Conservation (phyloP, 2,797 vertebrate species). For the Leuciscus waleckii region DNA sequence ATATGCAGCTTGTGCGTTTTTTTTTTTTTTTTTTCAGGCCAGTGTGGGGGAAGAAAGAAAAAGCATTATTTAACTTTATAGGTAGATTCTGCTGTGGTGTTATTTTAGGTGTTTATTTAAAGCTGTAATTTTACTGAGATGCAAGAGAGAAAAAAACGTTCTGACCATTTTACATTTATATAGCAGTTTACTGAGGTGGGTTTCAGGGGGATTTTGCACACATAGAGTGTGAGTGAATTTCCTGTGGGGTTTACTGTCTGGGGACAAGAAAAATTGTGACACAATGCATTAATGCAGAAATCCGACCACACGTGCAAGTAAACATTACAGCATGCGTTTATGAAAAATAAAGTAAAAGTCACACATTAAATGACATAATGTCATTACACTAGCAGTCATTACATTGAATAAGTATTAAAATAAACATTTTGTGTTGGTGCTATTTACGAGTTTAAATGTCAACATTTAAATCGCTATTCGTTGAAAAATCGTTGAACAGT, state of each 20-base stretch:
- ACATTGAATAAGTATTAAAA: neutral
- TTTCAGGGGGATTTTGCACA: slow-evolving; percentile 7
- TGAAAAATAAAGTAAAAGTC: neutral
- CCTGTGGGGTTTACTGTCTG: slow-evolving; percentile 22
- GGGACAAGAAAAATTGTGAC: neutral
- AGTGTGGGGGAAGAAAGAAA: neutral
- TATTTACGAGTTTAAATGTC: neutral
- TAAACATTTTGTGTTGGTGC: neutral
- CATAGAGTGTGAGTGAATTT: neutral
- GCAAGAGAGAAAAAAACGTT: neutral
- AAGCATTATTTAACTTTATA: neutral
- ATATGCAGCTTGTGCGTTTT: neutral
- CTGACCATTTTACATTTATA: neutral
- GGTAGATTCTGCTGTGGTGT: neutral
- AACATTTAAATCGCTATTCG: neutral
- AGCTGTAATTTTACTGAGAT: neutral
- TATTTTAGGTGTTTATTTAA: neutral
- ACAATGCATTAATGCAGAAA: neutral
- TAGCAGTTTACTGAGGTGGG: neutral
- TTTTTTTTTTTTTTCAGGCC: neutral
- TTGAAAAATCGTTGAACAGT: neutral
- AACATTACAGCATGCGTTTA: neutral
- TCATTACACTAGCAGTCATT: neutral
- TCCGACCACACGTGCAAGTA: neutral
- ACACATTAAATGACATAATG: neutral